Percentiles rank a stretch among this genome's conserved stretches.
phyloP scores from a whole-genome alignment of 2,797 vertebrate genomes.

The Enteromius argenteus region DNA sequence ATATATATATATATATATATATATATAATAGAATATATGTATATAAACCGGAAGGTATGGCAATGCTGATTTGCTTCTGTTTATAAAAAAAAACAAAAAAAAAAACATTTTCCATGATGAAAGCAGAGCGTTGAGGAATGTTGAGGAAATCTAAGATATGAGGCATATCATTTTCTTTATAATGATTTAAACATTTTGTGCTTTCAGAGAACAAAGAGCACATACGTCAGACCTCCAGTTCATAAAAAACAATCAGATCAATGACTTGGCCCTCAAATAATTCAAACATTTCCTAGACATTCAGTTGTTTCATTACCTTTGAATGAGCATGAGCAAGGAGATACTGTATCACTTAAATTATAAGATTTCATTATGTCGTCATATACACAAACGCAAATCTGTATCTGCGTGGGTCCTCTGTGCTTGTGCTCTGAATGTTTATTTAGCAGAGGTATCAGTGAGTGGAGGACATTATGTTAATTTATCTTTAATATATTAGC shows the following conservation, averaged over 20 bases:
- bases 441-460: constrained; percentile 35
- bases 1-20: no score
- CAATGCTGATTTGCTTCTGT: neutral
- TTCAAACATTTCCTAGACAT: neutral
- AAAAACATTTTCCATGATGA: neutral
- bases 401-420: constrained; percentile 31
- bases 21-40: no score
- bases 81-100: neutral
- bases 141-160: neutral
- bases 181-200: constrained; percentile 44
- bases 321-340: neutral
- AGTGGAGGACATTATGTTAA: constrained; percentile 59
- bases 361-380: neutral
- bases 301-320: neutral
- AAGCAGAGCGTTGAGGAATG: neutral
- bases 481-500: constrained; percentile 25
- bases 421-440: constrained; percentile 44
- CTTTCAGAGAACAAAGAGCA: constrained; percentile 23
- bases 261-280: neutral
- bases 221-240: neutral
- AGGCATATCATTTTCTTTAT: constrained; percentile 31
- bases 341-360: constrained; percentile 35
- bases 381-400: constrained; percentile 23
- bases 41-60: neutral
- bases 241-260: constrained; percentile 12